These are phyloP conservation scores for Onychostoma macrolepis DNA, from an alignment of 2,113 vertebrate genomes.

Conservation along the genomic window DNA sequence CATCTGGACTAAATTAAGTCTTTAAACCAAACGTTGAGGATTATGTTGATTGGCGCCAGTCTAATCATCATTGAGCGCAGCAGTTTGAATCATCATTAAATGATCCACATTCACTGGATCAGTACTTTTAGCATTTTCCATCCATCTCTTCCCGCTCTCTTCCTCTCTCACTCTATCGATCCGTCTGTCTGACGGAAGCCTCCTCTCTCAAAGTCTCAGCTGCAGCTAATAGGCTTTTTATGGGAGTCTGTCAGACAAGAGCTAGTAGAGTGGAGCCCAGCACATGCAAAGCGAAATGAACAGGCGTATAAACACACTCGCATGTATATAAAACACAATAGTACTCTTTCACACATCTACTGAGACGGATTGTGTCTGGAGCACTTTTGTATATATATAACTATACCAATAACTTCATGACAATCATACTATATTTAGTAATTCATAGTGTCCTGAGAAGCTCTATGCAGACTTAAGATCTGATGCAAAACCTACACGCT, in stretches of 20 bases:
- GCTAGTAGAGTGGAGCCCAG: constrained; percentile 59
- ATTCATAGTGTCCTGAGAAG: constrained; percentile 30
- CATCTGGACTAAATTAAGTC: constrained; percentile 32
- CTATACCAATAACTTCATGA: constrained; percentile 47
- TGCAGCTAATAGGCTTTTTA: constrained; percentile 77
- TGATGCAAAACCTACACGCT: constrained; percentile 47
- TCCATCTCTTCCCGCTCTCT: constrained; percentile 40
- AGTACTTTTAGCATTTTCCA: constrained; percentile 40
- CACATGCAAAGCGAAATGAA: constrained; percentile 44
- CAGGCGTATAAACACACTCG: constrained; percentile 46
- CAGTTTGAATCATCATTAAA: constrained; percentile 33
- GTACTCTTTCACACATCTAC: constrained; percentile 41
- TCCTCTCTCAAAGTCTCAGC: constrained; percentile 59
- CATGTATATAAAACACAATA: constrained; percentile 44
- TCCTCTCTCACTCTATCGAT: constrained; percentile 42
- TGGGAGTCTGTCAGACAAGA: constrained; percentile 68
- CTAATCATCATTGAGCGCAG: not conserved
- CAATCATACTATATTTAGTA: constrained; percentile 49
- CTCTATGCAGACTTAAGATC: constrained; percentile 58
- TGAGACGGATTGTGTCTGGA: not conserved
- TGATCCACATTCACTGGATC: constrained; percentile 33
- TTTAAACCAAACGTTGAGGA: constrained; percentile 8
- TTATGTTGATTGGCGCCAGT: not conserved
- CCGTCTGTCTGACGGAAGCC: constrained; percentile 51
- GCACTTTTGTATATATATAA: constrained; percentile 31